These are phyloP conservation scores for Metalampra italica DNA, from an alignment of 2,888 invertebrate genomes.

Conservation along the genomic window DNA sequence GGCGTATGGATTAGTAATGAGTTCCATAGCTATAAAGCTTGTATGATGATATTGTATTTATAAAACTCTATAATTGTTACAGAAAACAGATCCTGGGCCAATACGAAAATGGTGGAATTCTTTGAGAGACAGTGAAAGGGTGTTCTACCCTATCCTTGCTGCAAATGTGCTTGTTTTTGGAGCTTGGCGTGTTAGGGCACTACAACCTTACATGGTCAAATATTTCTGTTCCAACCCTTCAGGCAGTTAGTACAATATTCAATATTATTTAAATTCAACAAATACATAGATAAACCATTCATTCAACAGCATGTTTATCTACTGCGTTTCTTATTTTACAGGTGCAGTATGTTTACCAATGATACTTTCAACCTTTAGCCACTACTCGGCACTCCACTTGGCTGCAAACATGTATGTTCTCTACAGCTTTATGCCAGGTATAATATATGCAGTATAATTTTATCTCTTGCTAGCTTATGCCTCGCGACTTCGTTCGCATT, in stretches of 20 bases:
- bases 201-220: conserved; percentile 86
- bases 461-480: too few species aligned
- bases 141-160: conserved; percentile 88
- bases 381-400: conserved; percentile 91
- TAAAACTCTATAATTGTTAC: not conserved
- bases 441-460: conserved; percentile 5
- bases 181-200: conserved; percentile 87
- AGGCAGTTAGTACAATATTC: conserved; percentile 80
- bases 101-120: conserved; percentile 84
- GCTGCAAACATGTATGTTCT: conserved; percentile 98
- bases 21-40: too few species aligned
- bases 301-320: not conserved
- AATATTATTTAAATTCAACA: not conserved
- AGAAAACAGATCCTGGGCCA: conserved; percentile 45
- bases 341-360: conserved; percentile 90
- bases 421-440: conserved; percentile 86
- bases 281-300: not conserved
- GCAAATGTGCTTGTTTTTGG: conserved; percentile 88
- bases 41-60: not conserved
- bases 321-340: conserved; percentile 46
- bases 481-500: too few species aligned
- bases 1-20: too few species aligned
- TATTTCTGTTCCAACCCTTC: conserved; percentile 92
- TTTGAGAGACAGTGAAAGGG: conserved; percentile 84
- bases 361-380: conserved; percentile 97